Conservation (phyloP, 2,888 invertebrate genomes). For the Teleiodes luculella region DNA sequence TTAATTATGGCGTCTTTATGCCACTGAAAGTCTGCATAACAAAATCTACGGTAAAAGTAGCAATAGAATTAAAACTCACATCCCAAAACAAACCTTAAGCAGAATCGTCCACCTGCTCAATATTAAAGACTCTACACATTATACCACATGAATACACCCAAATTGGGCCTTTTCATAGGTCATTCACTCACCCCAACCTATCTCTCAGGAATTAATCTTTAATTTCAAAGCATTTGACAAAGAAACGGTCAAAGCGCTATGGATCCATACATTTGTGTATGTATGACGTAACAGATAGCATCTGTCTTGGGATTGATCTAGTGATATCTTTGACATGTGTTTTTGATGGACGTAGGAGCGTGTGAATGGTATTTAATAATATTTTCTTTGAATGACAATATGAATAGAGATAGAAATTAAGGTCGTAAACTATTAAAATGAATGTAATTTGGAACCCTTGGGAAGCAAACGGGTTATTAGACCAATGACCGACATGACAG, state of each 20-base stretch:
- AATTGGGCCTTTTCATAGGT: slow-evolving; percentile 52
- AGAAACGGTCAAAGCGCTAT: slow-evolving; percentile 14
- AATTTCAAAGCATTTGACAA: slow-evolving; percentile 44
- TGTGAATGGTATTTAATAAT: slow-evolving; percentile 11
- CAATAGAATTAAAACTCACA: neutral
- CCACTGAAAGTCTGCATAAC: too few species aligned
- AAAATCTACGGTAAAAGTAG: too few species aligned
- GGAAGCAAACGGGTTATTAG: too few species aligned
- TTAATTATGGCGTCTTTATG: too few species aligned
- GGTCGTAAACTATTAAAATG: neutral
- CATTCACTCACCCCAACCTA: slow-evolving; percentile 41
- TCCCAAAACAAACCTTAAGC: neutral
- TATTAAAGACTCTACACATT: slow-evolving; percentile 24
- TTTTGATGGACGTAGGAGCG: slow-evolving; percentile 5
- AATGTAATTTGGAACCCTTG: too few species aligned
- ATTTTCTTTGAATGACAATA: neutral
- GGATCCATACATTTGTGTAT: neutral
- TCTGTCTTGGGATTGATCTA: slow-evolving; percentile 21
- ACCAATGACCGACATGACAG: too few species aligned
- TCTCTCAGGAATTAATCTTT: slow-evolving; percentile 56
- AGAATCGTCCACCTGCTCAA: slow-evolving; percentile 10
- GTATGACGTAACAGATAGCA: slow-evolving; percentile 20
- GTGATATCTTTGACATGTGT: slow-evolving; percentile 13
- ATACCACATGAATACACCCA: slow-evolving; percentile 43
- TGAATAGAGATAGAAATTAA: neutral